phyloP scores from a whole-genome alignment of 1,140 invertebrate genomes.

The Drosophila ananassae region DNA sequence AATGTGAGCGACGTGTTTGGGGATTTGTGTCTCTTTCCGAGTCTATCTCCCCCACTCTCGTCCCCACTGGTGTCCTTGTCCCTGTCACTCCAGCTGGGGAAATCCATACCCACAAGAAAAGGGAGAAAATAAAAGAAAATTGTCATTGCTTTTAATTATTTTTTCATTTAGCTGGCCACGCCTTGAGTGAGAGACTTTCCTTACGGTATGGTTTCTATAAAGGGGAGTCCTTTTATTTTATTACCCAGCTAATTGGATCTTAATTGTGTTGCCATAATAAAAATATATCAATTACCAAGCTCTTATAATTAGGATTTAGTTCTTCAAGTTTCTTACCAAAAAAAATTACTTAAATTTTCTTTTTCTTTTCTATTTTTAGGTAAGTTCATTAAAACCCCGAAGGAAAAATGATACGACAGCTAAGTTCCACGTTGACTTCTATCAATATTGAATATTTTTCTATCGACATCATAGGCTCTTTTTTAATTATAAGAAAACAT shows the following conservation, averaged over 20 bases:
- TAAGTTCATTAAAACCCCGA: conserved; percentile 40
- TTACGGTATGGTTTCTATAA: conserved; percentile 10
- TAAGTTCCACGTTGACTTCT: conserved; percentile 39
- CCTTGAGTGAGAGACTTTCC: conserved; percentile 5
- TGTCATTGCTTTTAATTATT: conserved; percentile 79
- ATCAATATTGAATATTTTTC: not conserved
- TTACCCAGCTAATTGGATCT: conserved; percentile 12
- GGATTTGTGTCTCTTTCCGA: conserved; percentile 56
- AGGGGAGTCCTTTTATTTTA: conserved; percentile 16
- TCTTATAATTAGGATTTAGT: not conserved
- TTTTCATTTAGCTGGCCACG: conserved; percentile 57
- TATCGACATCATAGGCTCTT: conserved; percentile 1
- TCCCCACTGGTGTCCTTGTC: not conserved
- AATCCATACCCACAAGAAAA: conserved; percentile 1
- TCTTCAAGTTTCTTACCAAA: not conserved
- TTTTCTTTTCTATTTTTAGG: conserved; percentile 39
- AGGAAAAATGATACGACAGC: conserved; percentile 23
- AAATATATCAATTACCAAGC: not conserved
- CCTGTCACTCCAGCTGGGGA: not conserved
- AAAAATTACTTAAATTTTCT: not conserved
- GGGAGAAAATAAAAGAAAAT: conserved; percentile 60
- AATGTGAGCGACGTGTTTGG: conserved; percentile 83
- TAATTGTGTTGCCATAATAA: conserved; percentile 17
- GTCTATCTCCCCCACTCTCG: not conserved
- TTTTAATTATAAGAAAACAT: conserved; percentile 56